These are phyloP conservation scores for Neogobius melanostomus DNA, from an alignment of 2,113 vertebrate species.

Conservation along the genomic window DNA sequence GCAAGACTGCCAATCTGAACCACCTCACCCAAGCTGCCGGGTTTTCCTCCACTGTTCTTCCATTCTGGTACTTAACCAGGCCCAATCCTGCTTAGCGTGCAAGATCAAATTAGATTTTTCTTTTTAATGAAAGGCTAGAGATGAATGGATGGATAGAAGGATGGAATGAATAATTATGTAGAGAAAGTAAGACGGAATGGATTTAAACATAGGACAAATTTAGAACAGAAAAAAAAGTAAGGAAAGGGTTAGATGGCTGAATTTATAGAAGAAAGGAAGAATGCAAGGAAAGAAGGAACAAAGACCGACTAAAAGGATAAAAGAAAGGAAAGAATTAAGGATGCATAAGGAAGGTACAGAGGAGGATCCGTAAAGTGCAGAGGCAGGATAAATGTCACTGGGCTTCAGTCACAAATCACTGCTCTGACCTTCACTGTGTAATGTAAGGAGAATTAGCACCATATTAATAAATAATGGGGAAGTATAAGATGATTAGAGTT, in stretches of 20 bases:
- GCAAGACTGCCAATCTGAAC: no score
- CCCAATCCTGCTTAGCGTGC: no score
- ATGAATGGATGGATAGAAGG: no score
- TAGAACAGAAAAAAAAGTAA: background rate
- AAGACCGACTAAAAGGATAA: no score
- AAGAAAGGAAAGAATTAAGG: background rate
- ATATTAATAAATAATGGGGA: slow-evolving; percentile 60
- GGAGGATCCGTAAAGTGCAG: slow-evolving; percentile 47
- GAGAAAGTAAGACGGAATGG: no score
- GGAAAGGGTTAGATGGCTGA: background rate
- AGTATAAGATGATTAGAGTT: slow-evolving; percentile 53
- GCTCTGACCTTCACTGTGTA: slow-evolving; percentile 66
- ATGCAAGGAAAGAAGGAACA: background rate
- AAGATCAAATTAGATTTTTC: no score
- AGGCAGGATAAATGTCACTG: slow-evolving; percentile 73
- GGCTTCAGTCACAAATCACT: slow-evolving; percentile 68
- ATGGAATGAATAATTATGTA: no score
- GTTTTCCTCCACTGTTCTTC: no score
- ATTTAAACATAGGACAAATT: no score
- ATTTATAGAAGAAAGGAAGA: background rate
- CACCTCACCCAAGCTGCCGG: no score
- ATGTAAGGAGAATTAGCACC: slow-evolving; percentile 55
- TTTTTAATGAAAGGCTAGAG: no score
- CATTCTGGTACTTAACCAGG: no score
- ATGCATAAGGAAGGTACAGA: background rate